phyloP scores from a whole-genome alignment of 2,888 invertebrate species.

The Phymatocera aterrima region DNA sequence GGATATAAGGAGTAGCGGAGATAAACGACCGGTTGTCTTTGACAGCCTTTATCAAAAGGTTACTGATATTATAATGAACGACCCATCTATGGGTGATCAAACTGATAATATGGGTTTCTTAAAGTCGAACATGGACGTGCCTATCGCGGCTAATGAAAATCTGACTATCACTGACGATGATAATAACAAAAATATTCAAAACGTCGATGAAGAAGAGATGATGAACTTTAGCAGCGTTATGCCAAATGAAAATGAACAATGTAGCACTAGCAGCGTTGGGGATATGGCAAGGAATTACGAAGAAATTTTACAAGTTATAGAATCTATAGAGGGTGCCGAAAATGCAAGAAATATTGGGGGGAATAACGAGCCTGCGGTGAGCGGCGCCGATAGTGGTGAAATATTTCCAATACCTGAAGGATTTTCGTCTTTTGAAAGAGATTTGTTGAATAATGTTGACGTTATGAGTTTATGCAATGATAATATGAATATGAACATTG shows the following conservation, averaged over 20 bases:
- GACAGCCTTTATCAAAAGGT: conserved; percentile 68
- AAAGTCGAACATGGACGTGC: conserved; percentile 67
- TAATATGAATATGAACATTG: conserved; percentile 64
- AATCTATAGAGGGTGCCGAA: conserved; percentile 81
- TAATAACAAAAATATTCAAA: conserved; percentile 56
- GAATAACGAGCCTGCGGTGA: conserved; percentile 56
- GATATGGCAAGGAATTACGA: conserved; percentile 80
- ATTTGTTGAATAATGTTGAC: conserved; percentile 70
- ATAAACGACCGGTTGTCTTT: conserved; percentile 72
- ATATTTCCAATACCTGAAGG: conserved; percentile 69
- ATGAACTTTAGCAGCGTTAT: conserved; percentile 62
- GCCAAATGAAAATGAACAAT: conserved; percentile 53
- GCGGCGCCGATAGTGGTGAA: conserved; percentile 58
- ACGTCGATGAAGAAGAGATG: conserved; percentile 64
- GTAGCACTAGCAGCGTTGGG: conserved; percentile 72
- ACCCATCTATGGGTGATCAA: conserved; percentile 73
- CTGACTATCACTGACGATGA: conserved; percentile 53
- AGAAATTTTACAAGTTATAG: conserved; percentile 86
- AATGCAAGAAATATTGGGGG: conserved; percentile 57
- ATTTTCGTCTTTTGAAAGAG: conserved; percentile 67
- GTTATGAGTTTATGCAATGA: conserved; percentile 69
- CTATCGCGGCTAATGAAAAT: conserved; percentile 58
- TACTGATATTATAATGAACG: conserved; percentile 72
- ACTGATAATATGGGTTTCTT: conserved; percentile 73
- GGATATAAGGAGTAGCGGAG: neutral